Base-by-base conservation (phyloP, 2,797 vertebrate species). In the Sebastes umbrosus region DNA sequence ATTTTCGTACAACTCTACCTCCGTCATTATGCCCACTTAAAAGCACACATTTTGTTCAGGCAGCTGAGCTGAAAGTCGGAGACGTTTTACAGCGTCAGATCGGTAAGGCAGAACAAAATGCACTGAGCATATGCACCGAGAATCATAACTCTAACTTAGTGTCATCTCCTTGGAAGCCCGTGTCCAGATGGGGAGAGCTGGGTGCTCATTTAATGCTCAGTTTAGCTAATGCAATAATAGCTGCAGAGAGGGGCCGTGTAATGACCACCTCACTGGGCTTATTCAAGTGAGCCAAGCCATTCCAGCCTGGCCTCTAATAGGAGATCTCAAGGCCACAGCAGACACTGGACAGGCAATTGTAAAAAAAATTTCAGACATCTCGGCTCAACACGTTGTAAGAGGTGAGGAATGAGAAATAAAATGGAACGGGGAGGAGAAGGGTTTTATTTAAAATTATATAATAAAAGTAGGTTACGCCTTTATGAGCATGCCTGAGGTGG, bases 211-310 rank as follows among this genome's bases (percentile, higher is more conserved):
- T 95, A 93, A 93, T 91, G 94, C 92, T 91, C 93, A 93, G 93
- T 93, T 94, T 95, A 94, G 89, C 91, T 93, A 93, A 95, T 93
- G 93, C 83, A 89, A 89, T 95, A 93, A 94, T 91, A 81, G 84
- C 85, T 72, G 73, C 75, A 70, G 87, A 92, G 92, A 85, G 87
- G 73, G 62, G 79, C 83, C 24, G 34, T 86, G 84, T 93, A 93
- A 94, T 93, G 91, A 92, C 88, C 81, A 69, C 74, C 76, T 87
- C 85, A 34, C 76, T 77, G 75, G 88, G 80, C 89, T 93, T 80
- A 93, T 93, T 93, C 88, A 83, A 82, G 88, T 88, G 85, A 92
- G 87, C 86, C 46, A 50, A 88, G 89, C 74, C 78, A 70, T 80
- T 86, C 88, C 79, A 87, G 63, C 63, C 62, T 39, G 65, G 55